Base-by-base conservation (phyloP, 2,888 invertebrate genomes). In the Chrysomela aeneicollis region DNA sequence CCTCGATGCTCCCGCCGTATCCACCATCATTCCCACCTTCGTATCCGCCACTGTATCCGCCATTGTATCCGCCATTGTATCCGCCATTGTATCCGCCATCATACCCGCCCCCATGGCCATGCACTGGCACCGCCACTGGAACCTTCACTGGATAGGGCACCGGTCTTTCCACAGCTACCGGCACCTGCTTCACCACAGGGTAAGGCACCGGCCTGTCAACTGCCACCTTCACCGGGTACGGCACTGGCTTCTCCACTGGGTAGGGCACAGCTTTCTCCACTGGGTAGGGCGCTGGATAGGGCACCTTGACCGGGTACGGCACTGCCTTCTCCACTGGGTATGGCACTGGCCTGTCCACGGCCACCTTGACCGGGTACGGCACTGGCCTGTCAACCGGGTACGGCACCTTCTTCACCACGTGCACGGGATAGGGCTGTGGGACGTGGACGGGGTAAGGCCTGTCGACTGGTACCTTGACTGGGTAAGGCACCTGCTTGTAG, bases 381-480 rank as follows among this genome's bases (percentile, higher is more conserved):
- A 90, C 88, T 37, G 85, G 89, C 76, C 87, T 87, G 76, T 90
- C 89, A 1, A 92, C 92, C 37, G 91, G 90, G 46, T 88, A 88
- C 62, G 87, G 85, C 35, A 91, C 86, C 73, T 89, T 88, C 73
- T 90, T 90, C 64, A 89, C 86, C 12, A 91, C 86, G 79, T 89
- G 89, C 10, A 89, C 87, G 55, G 89, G 89, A 75, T 87, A 86
- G n/a, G 87, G 90, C 64, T 89, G 86, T 70, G 89, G 85, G 79
- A 87, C 89, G 76, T 88, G 88, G 15, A 90, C 89, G 68, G 90
- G 89, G 84, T 89, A 89, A 53, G 90, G 90, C 82, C 87, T 87
- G 83, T 87, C 89, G 61, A 89, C 89, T 73, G 87, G 88, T 55
- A 89, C 90, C 79, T 91, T 90, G 35, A 91, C 91, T 70, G 90